phyloP scores from a whole-genome alignment of 2,797 vertebrate species.

The Delichon dasypus region DNA sequence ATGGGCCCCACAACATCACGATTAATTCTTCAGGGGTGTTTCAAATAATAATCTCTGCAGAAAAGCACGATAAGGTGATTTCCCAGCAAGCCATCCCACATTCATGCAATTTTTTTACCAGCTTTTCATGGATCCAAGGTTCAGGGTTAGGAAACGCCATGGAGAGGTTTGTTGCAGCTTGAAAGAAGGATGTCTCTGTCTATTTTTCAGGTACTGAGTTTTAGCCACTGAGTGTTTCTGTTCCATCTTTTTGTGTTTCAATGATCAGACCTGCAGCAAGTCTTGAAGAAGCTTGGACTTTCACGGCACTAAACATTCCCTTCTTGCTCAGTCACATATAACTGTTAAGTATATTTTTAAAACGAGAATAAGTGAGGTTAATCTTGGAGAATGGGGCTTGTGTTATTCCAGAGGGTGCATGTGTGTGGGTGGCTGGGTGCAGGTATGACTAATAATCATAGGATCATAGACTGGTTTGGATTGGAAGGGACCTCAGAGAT shows the following conservation, averaged over 20 bases:
- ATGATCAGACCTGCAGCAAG: not conserved
- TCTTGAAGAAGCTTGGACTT: not conserved
- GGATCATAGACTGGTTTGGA: not conserved
- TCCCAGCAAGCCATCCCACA: not conserved
- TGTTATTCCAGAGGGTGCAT: not conserved
- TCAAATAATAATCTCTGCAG: not conserved
- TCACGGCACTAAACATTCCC: not conserved
- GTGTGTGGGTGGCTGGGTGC: rapidly evolving
- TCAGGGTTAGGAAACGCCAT: not conserved
- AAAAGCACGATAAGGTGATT: not conserved
- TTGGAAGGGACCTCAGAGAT: not conserved
- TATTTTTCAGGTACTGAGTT: not conserved
- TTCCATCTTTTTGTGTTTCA: not conserved
- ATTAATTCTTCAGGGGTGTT: not conserved
- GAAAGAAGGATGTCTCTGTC: not conserved
- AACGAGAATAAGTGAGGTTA: not conserved
- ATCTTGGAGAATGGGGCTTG: not conserved
- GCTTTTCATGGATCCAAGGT: not conserved
- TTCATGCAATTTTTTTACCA: not conserved
- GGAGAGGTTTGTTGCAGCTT: not conserved
- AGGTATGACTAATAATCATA: not conserved
- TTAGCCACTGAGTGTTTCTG: not conserved
- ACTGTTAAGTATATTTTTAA: not conserved
- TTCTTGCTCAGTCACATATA: not conserved
- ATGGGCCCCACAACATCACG: rapidly evolving